Evolutionary conservation across 2,113 vertebrate genomes (phyloP).

Genomic region (Gasterosteus aculeatus): DNA sequence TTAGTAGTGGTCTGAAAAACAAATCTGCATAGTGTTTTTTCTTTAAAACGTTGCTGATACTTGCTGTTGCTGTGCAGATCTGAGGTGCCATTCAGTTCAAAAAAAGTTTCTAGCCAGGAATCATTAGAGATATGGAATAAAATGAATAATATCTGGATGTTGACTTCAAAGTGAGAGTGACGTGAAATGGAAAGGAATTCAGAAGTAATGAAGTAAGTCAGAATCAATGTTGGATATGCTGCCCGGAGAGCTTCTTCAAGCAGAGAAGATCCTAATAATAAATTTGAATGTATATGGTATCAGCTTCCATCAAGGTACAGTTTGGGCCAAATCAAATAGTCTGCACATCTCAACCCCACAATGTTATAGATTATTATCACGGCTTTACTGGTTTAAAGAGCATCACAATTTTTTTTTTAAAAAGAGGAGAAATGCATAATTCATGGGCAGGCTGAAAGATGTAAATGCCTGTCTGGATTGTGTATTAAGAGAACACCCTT

Average conservation of each 20-base stretch:
- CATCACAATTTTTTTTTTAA: not conserved
- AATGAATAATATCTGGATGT: constrained; percentile 51
- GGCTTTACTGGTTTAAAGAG: constrained; percentile 8
- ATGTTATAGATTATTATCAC: constrained; percentile 48
- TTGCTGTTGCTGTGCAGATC: not conserved
- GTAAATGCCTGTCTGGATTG: not conserved
- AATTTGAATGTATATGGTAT: constrained; percentile 47
- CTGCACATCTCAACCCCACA: constrained; percentile 8
- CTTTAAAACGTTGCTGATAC: constrained; percentile 25
- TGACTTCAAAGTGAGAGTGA: constrained; percentile 42
- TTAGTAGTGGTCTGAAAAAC: constrained; percentile 11
- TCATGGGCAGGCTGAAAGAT: constrained; percentile 2
- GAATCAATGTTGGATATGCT: constrained; percentile 42
- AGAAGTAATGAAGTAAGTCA: constrained; percentile 37
- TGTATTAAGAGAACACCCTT: not conserved
- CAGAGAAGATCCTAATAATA: constrained; percentile 25
- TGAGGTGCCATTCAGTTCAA: constrained; percentile 7
- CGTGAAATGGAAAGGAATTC: constrained; percentile 54
- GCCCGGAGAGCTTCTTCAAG: constrained; percentile 38
- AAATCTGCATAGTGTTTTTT: constrained; percentile 12
- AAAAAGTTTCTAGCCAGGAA: constrained; percentile 47
- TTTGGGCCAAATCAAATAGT: constrained; percentile 3
- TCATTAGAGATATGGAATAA: constrained; percentile 53
- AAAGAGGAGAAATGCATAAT: constrained; percentile 8
- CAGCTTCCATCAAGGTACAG: constrained; percentile 8